Base-by-base conservation (phyloP, 2,797 vertebrate species). In the Tinamus major region DNA sequence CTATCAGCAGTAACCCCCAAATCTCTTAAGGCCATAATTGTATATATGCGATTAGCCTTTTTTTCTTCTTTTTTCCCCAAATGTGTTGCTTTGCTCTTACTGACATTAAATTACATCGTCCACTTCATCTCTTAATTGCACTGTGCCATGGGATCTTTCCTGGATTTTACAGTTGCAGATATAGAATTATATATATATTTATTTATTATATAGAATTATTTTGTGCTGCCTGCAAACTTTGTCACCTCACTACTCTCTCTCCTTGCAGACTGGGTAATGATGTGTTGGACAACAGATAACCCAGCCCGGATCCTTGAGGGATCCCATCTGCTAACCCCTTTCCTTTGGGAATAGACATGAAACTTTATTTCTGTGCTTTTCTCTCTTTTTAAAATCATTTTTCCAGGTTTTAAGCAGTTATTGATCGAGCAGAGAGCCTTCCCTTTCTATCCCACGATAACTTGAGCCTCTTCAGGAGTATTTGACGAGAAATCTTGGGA, bases 111-210 rank as follows among this genome's bases (percentile, higher is more conserved):
- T 72, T 42, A 12, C 39, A 12, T 6, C 48, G 63, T 33, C 83
- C 19, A 0, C 21, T 51, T 9, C 20, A 8, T 23, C 69, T 42
- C 48, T 26, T 86, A 42, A 8, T 13, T 0, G 0, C 2, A 1
- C 9, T 0, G 9, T 58, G 35, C 68, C 39, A 18, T 5, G 51
- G 41, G 83, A 79, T 55, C 23, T 71, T 61, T 20, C 64, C 48
- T 33, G 63, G 33, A 11, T 55, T 55, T 55, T 55, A 7, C 53
- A 55, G 3, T 77, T 80, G 48, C 46, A 35, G 27, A 18, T n/a
- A 39, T 0, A 12, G 29, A 55, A n/a, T 59, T 23, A 21, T 20
- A 20, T 46, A 46, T 46, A 19, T 46, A 46, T 21, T 46, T 46
- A 49, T 49, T 11, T 24, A 29, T 59, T 26, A 1, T 46, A 33